A percentile compares a stretch with the other conserved stretches of the same genome.
Evolutionary conservation across 2,797 vertebrate species (phyloP).

Genomic region (Acanthornis magna): DNA sequence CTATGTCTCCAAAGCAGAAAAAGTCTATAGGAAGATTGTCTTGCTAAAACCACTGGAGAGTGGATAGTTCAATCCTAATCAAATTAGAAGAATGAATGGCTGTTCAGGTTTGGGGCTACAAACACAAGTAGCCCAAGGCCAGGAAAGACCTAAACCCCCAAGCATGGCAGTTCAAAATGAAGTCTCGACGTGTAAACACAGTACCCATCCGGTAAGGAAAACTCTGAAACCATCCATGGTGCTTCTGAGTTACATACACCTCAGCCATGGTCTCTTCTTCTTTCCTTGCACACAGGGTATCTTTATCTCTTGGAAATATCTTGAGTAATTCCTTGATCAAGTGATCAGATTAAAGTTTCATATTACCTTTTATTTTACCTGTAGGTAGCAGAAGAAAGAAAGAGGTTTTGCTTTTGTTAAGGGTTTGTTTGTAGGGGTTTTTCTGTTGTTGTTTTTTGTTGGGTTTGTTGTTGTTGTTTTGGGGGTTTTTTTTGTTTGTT

Average conservation of each 20-base stretch:
- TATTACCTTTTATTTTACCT: neutral
- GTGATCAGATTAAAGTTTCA: neutral
- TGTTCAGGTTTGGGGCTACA: neutral
- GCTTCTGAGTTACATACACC: too few relatives aligned
- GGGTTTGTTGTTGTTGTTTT: too few relatives aligned
- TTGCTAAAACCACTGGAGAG: neutral
- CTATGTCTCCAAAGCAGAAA: neutral
- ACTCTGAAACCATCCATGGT: neutral
- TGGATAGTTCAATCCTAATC: neutral
- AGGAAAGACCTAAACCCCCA: neutral
- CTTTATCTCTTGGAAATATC: neutral
- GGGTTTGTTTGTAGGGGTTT: neutral
- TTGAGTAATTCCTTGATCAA: neutral
- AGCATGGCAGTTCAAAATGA: neutral
- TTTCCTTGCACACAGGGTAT: neutral
- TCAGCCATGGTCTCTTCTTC: neutral
- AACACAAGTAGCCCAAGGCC: neutral
- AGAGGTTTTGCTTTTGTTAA: neutral
- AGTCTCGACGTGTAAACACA: neutral
- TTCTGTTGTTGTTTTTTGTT: too few relatives aligned
- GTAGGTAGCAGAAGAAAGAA: neutral
- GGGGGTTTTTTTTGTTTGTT: too few relatives aligned
- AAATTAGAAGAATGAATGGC: neutral
- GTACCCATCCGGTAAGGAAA: accelerated
- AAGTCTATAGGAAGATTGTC: neutral